Percentiles rank a stretch among this genome's conserved stretches.
phyloP scores from a whole-genome alignment of 2,113 vertebrate species.

The Perca fluviatilis region DNA sequence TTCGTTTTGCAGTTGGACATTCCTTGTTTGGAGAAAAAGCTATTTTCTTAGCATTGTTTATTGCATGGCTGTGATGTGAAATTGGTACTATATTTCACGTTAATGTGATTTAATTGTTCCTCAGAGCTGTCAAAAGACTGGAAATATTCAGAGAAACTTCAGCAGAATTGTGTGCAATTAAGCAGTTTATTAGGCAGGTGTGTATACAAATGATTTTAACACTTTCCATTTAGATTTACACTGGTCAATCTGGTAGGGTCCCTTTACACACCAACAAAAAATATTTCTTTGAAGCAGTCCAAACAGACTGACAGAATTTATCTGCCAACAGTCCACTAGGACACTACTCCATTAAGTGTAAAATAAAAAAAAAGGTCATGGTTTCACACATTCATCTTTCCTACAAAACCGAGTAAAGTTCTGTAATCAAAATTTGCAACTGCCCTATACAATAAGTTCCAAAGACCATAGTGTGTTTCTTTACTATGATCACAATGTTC shows the following conservation, averaged over 20 bases:
- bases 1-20: background rate
- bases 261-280: conserved; percentile 78
- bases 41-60: background rate
- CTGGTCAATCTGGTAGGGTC: conserved; percentile 78
- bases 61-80: background rate
- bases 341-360: conserved; percentile 43
- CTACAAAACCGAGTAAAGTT: conserved; percentile 48
- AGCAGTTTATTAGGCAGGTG: conserved; percentile 88
- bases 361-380: conserved; percentile 48
- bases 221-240: conserved; percentile 83
- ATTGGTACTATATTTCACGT: background rate
- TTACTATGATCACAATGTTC: conserved; percentile 22
- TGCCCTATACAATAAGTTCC: conserved; percentile 42
- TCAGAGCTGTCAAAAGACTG: background rate
- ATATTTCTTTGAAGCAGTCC: conserved; percentile 74
- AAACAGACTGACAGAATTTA: conserved; percentile 43
- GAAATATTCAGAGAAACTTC: conserved; percentile 7
- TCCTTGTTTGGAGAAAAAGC: background rate
- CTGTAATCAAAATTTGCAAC: conserved; percentile 50
- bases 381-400: conserved; percentile 63
- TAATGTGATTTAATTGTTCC: background rate
- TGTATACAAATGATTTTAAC: conserved; percentile 86
- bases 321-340: conserved; percentile 39
- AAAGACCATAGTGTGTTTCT: conserved; percentile 23
- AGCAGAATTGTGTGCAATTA: conserved; percentile 70